Evolutionary conservation across 2,888 invertebrate species (phyloP).

Genomic region (Sussaba pulchella): DNA sequence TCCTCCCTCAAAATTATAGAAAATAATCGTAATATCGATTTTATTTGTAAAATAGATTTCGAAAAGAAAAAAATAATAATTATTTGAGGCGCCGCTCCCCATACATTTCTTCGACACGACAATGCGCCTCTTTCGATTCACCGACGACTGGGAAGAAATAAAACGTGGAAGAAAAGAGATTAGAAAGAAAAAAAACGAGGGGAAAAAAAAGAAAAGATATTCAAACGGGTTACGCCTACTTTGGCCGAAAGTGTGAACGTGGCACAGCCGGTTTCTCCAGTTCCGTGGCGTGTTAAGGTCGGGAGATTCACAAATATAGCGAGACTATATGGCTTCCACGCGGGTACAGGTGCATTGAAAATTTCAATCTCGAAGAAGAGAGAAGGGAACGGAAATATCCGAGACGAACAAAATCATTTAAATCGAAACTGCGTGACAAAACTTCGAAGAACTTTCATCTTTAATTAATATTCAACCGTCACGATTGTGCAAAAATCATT

Average conservation of each 20-base stretch:
- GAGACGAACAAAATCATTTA: not conserved
- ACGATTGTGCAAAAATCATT: not conserved
- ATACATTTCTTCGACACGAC: too few relatives aligned
- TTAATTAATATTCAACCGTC: not conserved
- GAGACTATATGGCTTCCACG: constrained; percentile 27
- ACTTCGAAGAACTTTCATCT: constrained; percentile 28
- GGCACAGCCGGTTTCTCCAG: constrained; percentile 63
- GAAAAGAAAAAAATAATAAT: too few relatives aligned
- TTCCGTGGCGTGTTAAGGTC: constrained; percentile 58
- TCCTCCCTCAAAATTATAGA: too few relatives aligned
- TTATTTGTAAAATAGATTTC: too few relatives aligned
- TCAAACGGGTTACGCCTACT: constrained; percentile 61
- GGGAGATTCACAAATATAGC: constrained; percentile 55
- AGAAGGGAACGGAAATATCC: not conserved
- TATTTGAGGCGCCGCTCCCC: too few relatives aligned
- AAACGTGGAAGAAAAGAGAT: constrained; percentile 17
- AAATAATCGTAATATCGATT: too few relatives aligned
- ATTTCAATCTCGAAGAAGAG: constrained; percentile 20
- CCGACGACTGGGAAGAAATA: not conserved
- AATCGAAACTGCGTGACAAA: constrained; percentile 2
- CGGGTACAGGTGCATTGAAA: constrained; percentile 63
- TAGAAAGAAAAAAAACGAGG: not conserved
- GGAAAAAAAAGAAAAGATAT: constrained; percentile 39
- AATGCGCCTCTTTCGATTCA: not conserved
- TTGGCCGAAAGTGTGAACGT: constrained; percentile 59